These are phyloP conservation scores for Malthinus flaveolus DNA, from an alignment of 2,888 invertebrate species.

Conservation along the genomic window DNA sequence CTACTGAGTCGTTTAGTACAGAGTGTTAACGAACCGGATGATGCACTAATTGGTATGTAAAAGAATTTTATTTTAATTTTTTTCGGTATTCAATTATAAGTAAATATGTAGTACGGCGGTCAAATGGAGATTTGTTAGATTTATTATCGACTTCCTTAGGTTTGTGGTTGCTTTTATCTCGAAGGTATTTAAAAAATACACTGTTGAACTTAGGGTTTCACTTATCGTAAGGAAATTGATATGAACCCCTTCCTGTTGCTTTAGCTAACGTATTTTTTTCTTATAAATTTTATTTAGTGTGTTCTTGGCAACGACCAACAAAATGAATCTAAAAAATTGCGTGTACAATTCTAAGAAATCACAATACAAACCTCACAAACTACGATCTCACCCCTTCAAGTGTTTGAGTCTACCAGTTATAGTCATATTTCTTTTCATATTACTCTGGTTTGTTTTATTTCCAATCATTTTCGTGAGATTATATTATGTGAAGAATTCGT, in stretches of 20 bases:
- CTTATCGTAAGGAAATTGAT: not conserved
- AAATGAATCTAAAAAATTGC: slow-evolving; percentile 23
- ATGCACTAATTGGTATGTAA: slow-evolving; percentile 67
- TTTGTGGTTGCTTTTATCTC: not conserved
- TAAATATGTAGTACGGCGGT: no score
- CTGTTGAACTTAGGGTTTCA: not conserved
- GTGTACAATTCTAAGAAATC: not conserved
- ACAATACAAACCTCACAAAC: slow-evolving; percentile 15
- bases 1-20: slow-evolving; percentile 79
- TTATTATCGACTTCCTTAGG: not conserved
- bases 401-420: slow-evolving; percentile 17
- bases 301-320: not conserved
- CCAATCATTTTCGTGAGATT: slow-evolving; percentile 17
- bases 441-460: slow-evolving; percentile 21
- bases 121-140: no score
- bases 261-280: not conserved
- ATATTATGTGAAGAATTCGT: not conserved
- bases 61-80: no score
- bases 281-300: not conserved
- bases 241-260: not conserved
- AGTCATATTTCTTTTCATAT: slow-evolving; percentile 12
- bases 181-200: no score
- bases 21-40: slow-evolving; percentile 70
- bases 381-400: slow-evolving; percentile 18
- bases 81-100: no score